phyloP scores from a whole-genome alignment of 1,140 invertebrate species.

The Meloidogyne hapla region DNA sequence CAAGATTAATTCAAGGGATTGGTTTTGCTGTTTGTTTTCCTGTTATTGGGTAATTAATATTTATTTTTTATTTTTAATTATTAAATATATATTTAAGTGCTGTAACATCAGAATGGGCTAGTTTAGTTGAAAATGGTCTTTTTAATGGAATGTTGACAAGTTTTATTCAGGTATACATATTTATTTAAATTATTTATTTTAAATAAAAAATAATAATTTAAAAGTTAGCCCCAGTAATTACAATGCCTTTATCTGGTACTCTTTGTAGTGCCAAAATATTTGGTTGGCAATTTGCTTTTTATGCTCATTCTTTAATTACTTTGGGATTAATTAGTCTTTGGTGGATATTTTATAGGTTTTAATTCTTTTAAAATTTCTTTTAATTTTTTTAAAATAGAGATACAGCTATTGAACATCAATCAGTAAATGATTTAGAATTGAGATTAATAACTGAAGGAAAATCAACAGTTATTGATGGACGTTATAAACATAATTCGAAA shows the following conservation, averaged over 20 bases:
- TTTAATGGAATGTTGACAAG: slow-evolving; percentile 44
- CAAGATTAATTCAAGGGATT: slow-evolving; percentile 39
- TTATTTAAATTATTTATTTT: background rate
- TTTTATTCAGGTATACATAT: slow-evolving; percentile 41
- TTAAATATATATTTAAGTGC: background rate
- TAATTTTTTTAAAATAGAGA: slow-evolving; percentile 26
- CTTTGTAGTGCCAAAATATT: slow-evolving; percentile 26
- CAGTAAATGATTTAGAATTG: slow-evolving; percentile 36
- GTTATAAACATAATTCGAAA: slow-evolving; percentile 36
- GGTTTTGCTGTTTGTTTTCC: slow-evolving; percentile 48
- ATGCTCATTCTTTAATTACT: slow-evolving; percentile 47
- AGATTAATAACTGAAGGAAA: slow-evolving; percentile 40
- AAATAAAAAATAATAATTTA: slow-evolving; percentile 6
- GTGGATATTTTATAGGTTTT: slow-evolving; percentile 45
- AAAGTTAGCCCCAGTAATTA: slow-evolving; percentile 36
- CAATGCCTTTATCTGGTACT: slow-evolving; percentile 38
- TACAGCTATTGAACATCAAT: slow-evolving; percentile 31
- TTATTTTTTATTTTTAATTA: background rate
- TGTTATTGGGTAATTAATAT: slow-evolving; percentile 34
- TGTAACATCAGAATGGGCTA: slow-evolving; percentile 43
- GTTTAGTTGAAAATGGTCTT: slow-evolving; percentile 45
- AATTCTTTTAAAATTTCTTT: background rate
- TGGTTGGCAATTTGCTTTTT: slow-evolving; percentile 32
- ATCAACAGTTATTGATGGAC: slow-evolving; percentile 32
- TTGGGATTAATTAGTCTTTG: slow-evolving; percentile 38